Percentiles rank a stretch among this genome's conserved stretches.
Conservation (phyloP, 1,140 invertebrate species). For the Heliconius hermathena region DNA sequence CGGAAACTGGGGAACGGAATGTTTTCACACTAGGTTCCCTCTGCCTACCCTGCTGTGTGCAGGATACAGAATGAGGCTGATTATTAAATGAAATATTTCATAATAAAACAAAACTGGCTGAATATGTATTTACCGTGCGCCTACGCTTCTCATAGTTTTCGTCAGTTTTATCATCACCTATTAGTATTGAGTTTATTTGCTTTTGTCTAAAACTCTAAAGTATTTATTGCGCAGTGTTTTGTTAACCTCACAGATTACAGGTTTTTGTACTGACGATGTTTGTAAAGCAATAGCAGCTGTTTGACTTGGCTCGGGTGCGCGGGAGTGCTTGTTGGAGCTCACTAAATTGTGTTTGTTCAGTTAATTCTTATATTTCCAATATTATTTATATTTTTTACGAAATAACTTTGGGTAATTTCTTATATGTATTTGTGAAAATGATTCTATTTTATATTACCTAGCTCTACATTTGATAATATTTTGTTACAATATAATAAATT, state of each 20-base stretch:
- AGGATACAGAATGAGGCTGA: too few relatives aligned
- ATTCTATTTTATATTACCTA: neutral
- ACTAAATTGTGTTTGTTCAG: conserved; percentile 35
- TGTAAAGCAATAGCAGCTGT: conserved; percentile 76
- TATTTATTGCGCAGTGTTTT: conserved; percentile 76
- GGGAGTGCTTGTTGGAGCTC: conserved; percentile 46
- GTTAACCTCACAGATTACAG: conserved; percentile 77
- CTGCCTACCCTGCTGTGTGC: too few relatives aligned
- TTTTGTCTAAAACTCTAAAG: conserved; percentile 52
- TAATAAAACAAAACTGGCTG: too few relatives aligned
- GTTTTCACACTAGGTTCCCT: too few relatives aligned
- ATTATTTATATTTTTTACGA: neutral
- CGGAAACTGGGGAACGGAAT: too few relatives aligned
- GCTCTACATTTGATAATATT: neutral
- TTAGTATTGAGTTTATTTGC: conserved; percentile 66
- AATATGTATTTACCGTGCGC: conserved; percentile 33
- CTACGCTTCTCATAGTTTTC: conserved; percentile 64
- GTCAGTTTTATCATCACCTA: conserved; percentile 66
- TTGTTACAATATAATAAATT: neutral
- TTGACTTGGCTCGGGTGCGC: conserved; percentile 57
- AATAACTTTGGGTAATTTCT: neutral
- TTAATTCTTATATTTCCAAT: conserved; percentile 23
- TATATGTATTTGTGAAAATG: neutral
- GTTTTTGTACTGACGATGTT: conserved; percentile 63
- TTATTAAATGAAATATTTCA: too few relatives aligned